These are phyloP conservation scores for Chaetops frenatus DNA, from an alignment of 2,113 vertebrate genomes.

Conservation along the genomic window DNA sequence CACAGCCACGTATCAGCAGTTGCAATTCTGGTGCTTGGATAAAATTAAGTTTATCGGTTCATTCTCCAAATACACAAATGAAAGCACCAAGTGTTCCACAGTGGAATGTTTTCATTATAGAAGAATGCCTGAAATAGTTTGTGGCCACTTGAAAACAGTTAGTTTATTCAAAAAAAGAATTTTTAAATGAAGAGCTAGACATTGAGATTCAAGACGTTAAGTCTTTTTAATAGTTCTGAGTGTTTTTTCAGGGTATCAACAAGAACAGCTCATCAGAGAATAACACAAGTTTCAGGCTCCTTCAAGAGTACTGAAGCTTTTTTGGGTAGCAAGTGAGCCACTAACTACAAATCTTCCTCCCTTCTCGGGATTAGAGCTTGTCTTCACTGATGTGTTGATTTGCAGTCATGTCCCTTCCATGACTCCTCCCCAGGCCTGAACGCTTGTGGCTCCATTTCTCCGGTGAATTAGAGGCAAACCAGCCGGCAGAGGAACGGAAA, in stretches of 20 bases:
- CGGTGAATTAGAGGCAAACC: not conserved
- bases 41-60: not conserved
- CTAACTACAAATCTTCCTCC: not conserved
- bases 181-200: not conserved
- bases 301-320: not conserved
- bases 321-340: not conserved
- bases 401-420: not conserved
- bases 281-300: not conserved
- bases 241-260: not conserved
- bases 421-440: not conserved
- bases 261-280: not conserved
- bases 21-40: not conserved
- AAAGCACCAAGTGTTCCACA: not conserved
- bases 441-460: not conserved
- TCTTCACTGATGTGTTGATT: not conserved
- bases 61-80: not conserved
- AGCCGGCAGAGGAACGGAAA: not conserved
- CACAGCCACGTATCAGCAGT: not conserved
- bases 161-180: not conserved
- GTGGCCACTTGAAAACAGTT: not conserved
- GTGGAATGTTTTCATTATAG: not conserved
- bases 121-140: not conserved
- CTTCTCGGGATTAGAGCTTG: not conserved
- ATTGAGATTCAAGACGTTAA: not conserved
- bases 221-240: not conserved